Evolutionary conservation across 2,797 vertebrate genomes (phyloP).

Genomic region (Eulemur rubriventer): DNA sequence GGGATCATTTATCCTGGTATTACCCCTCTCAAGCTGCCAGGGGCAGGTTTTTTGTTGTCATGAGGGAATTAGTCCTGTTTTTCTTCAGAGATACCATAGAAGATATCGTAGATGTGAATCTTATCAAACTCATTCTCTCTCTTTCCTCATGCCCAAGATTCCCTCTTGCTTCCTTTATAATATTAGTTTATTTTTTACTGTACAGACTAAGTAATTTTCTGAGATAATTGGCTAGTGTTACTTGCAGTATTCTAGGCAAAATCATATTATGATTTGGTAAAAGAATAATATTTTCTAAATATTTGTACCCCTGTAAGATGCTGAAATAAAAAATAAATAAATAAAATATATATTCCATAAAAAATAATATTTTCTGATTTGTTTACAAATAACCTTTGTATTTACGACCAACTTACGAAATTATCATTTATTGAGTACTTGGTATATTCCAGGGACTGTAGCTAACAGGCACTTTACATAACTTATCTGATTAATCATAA

Average conservation of each 20-base stretch:
- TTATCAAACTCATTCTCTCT: background rate
- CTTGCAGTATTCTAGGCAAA: background rate
- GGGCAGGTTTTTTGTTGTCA: background rate
- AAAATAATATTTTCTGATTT: background rate
- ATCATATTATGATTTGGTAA: background rate
- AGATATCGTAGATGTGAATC: background rate
- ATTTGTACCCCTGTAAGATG: too few species aligned
- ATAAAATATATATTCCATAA: too few species aligned
- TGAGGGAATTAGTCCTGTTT: background rate
- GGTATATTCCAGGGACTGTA: background rate
- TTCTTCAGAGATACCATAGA: background rate
- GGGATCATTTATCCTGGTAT: background rate
- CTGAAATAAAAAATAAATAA: too few species aligned
- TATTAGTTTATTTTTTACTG: slow-evolving; percentile 5
- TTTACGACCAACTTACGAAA: background rate
- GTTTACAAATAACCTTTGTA: background rate
- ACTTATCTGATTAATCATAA: background rate
- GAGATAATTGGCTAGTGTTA: background rate
- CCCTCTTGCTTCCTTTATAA: background rate
- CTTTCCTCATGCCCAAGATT: background rate
- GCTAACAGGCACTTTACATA: background rate
- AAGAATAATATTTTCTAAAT: background rate
- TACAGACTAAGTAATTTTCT: background rate
- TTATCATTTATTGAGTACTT: background rate
- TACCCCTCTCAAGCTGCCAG: background rate